phyloP scores from a whole-genome alignment of 2,888 invertebrate species.

The Argyra leucocephala region DNA sequence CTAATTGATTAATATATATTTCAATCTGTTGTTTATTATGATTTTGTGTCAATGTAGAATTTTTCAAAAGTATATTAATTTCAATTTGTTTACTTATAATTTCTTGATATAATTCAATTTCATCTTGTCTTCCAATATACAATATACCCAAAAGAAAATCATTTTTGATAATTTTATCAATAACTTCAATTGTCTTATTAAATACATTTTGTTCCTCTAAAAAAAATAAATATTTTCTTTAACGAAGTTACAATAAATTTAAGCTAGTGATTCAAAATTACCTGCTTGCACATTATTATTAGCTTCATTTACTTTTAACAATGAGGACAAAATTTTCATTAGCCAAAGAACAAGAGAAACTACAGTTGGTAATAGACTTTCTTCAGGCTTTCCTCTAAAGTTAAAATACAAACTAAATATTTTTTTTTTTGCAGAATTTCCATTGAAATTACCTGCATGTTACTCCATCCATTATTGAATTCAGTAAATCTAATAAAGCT shows the following conservation, averaged over 20 bases:
- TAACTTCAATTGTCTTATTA: conserved; percentile 58
- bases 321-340: conserved; percentile 55
- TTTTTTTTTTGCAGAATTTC: conserved; percentile 31
- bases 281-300: conserved; percentile 26
- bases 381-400: conserved; percentile 78
- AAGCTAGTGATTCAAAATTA: conserved; percentile 10
- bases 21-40: conserved; percentile 29
- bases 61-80: conserved; percentile 35
- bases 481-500: conserved; percentile 75
- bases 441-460: conserved; percentile 40
- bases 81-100: conserved; percentile 63
- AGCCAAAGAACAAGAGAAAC: conserved; percentile 74
- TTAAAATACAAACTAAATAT: conserved; percentile 48
- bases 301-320: conserved; percentile 34
- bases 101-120: conserved; percentile 55
- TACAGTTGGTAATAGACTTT: conserved; percentile 73
- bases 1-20: conserved; percentile 35
- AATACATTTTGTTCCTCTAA: conserved; percentile 49
- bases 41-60: conserved; percentile 29
- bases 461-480: conserved; percentile 54
- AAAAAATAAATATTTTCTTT: conserved; percentile 7
- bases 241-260: not conserved
- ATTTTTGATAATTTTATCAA: conserved; percentile 58
- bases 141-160: conserved; percentile 74
- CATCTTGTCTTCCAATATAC: conserved; percentile 72